Evolutionary conservation across 1,140 invertebrate genomes (phyloP).

Genomic region (Cyrtorhinus lividipennis): DNA sequence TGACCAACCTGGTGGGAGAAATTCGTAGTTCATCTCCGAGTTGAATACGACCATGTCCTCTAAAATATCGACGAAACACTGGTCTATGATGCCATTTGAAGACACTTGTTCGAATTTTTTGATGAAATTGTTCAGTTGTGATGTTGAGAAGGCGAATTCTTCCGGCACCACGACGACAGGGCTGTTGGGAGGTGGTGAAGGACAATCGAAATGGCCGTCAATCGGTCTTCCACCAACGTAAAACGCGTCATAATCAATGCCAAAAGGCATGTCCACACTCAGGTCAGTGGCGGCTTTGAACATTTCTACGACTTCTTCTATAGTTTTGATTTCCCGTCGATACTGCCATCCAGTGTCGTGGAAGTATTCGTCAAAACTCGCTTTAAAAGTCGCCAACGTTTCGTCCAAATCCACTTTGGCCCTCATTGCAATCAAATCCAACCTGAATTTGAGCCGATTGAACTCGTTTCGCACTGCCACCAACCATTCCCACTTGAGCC

Average conservation of each 20-base stretch:
- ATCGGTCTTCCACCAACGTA: slow-evolving; percentile 27
- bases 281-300: slow-evolving; percentile 40
- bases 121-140: slow-evolving; percentile 34
- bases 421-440: slow-evolving; percentile 30
- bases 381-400: neutral
- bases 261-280: slow-evolving; percentile 32
- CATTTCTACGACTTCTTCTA: slow-evolving; percentile 36
- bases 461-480: slow-evolving; percentile 37
- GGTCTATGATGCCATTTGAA: slow-evolving; percentile 33
- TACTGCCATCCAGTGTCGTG: slow-evolving; percentile 28
- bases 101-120: slow-evolving; percentile 36
- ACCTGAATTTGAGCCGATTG: slow-evolving; percentile 31
- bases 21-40: slow-evolving; percentile 32
- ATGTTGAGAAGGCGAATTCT: slow-evolving; percentile 33
- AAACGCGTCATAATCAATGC: slow-evolving; percentile 32
- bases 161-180: slow-evolving; percentile 1
- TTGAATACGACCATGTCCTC: slow-evolving; percentile 30
- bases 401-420: slow-evolving; percentile 6
- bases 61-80: slow-evolving; percentile 11
- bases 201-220: neutral
- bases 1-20: slow-evolving; percentile 37
- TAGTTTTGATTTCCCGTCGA: slow-evolving; percentile 36
- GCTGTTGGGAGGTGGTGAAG: neutral
- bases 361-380: neutral
- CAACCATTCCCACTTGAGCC: slow-evolving; percentile 16